Base-by-base conservation (phyloP, 1,140 invertebrate species). In the Hydropsyche tenuis region DNA sequence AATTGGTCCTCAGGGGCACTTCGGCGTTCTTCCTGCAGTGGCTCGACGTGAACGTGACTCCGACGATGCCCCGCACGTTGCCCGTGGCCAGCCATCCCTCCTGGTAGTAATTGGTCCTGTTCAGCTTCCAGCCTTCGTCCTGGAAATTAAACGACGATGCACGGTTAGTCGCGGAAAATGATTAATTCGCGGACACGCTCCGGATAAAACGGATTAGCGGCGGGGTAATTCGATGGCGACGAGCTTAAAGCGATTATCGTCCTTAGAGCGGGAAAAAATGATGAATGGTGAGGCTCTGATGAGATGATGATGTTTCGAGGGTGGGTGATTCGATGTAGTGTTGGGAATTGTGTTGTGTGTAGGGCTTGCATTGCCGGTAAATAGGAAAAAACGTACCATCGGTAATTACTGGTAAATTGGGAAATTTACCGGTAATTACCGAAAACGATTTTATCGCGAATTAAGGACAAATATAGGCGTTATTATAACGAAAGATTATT, bases 31-130 rank as follows among this genome's bases (percentile, higher is more conserved):
- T 91, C 77, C 92, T 91, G 83, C 92, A 95, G 83, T 96, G 94
- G 68, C 94, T 94, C 20, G 95, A 95, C 27, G 96, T 98, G 85
- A 97, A 98, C 42, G 96, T 98, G 37, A 98, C 96, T 70, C 97
- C 96, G 70, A 98, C 95, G 75, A 98, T 92, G 20, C 96, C 95
- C 75, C 96, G 90, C 60, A 94, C 90, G 84, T 98, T 99, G 75
- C 96, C 96, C 45, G 94, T 96, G 60, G 96, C 96, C 80, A 99
- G 84, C 97, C 97, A 99, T n/a, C 96, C 97, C 84, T 98, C 96
- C 86, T 97, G 95, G 81, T 98, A 98, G 82, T 98, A 98, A 87
- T 96, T 96, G 78, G 93, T 93, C 75, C 95, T 89, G 84, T 97
- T 97, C 75, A 98, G 84, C 85, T 97, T 97, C 96, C 93, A 95